phyloP scores from a whole-genome alignment of 2,888 invertebrate genomes.

The Onchidella celtica region DNA sequence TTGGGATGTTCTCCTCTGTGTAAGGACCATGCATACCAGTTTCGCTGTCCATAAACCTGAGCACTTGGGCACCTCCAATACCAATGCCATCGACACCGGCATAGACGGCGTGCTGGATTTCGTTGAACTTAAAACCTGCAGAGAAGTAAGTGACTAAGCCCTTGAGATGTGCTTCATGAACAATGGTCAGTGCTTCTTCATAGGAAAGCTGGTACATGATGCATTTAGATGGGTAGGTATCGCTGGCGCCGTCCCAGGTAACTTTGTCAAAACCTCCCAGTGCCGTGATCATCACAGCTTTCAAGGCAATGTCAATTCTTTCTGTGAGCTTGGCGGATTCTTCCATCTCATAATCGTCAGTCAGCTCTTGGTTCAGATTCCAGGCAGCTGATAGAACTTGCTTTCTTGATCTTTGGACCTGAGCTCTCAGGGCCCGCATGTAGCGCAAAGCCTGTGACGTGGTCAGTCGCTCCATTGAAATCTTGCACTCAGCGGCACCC shows the following conservation, averaged over 20 bases:
- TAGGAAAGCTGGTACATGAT: slow-evolving; percentile 66
- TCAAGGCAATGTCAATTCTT: slow-evolving; percentile 60
- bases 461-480: slow-evolving; percentile 63
- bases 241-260: slow-evolving; percentile 66
- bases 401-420: slow-evolving; percentile 57
- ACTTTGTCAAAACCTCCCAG: slow-evolving; percentile 64
- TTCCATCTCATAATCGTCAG: slow-evolving; percentile 55
- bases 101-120: slow-evolving; percentile 63
- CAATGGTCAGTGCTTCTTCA: slow-evolving; percentile 61
- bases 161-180: slow-evolving; percentile 61
- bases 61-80: slow-evolving; percentile 63
- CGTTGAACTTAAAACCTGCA: slow-evolving; percentile 65
- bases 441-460: slow-evolving; percentile 62
- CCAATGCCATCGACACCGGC: slow-evolving; percentile 65
- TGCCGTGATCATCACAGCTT: slow-evolving; percentile 60
- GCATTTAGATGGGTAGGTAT: slow-evolving; percentile 65
- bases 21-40: slow-evolving; percentile 67
- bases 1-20: slow-evolving; percentile 65
- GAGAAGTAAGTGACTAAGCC: slow-evolving; percentile 65
- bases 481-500: slow-evolving; percentile 63
- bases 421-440: slow-evolving; percentile 59
- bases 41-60: slow-evolving; percentile 62
- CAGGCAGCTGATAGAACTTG: slow-evolving; percentile 65
- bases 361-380: slow-evolving; percentile 62
- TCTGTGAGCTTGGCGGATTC: slow-evolving; percentile 48